These are phyloP conservation scores for Ceratotherium simum DNA, from an alignment of 2,113 vertebrate species.

Conservation along the genomic window DNA sequence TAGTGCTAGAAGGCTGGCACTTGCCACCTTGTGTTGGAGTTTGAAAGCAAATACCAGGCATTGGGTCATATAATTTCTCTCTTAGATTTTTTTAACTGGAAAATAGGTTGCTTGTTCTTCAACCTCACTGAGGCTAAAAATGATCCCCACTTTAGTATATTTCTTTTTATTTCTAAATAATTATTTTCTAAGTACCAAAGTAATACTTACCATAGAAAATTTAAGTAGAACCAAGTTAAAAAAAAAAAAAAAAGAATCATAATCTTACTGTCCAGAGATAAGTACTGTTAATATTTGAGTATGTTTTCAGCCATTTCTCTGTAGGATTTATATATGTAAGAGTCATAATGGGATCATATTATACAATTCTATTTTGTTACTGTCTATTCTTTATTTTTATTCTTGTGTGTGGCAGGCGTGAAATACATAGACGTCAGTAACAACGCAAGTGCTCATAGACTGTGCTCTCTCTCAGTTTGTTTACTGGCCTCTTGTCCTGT, in stretches of 20 bases:
- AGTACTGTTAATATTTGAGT: neutral
- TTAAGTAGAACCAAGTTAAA: neutral
- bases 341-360: accelerated
- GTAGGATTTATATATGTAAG: neutral
- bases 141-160: neutral
- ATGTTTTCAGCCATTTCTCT: neutral
- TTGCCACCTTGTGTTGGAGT: neutral
- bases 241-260: neutral
- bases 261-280: neutral
- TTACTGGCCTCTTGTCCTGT: conserved; percentile 68
- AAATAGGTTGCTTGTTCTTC: neutral
- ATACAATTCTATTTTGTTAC: accelerated
- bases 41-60: neutral
- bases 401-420: neutral
- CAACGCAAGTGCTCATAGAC: accelerated
- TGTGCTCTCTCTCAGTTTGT: neutral
- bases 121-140: neutral
- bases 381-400: neutral
- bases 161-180: neutral
- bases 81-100: neutral
- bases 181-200: neutral
- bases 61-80: neutral
- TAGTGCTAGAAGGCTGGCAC: neutral
- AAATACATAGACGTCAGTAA: accelerated
- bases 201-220: conserved; percentile 11